Percentiles rank a stretch among this genome's conserved stretches.
These are phyloP conservation scores for Baronia brevicornis DNA, from an alignment of 2,888 invertebrate genomes.

Conservation along the genomic window DNA sequence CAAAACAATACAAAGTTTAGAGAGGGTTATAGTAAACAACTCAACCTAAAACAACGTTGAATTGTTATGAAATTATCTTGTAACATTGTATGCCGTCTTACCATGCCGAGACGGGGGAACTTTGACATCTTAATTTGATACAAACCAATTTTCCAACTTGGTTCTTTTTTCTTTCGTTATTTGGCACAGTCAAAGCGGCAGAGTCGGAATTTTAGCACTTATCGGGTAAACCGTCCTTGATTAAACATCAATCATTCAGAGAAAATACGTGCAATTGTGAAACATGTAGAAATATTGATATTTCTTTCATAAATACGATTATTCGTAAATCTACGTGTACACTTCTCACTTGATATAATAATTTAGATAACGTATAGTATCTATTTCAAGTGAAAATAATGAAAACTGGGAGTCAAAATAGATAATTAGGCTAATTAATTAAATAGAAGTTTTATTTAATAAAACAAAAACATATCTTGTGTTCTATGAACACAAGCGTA, in stretches of 20 bases:
- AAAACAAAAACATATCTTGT: conserved; percentile 34
- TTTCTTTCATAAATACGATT: too few relatives aligned
- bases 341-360: too few relatives aligned
- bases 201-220: conserved; percentile 3
- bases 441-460: too few relatives aligned
- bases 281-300: too few relatives aligned
- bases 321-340: conserved; percentile 2
- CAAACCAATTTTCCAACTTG: neutral
- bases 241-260: conserved; percentile 12
- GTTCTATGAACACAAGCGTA: too few relatives aligned
- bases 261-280: conserved; percentile 1
- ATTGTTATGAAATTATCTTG: conserved; percentile 9
- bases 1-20: conserved; percentile 10
- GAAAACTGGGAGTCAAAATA: too few relatives aligned
- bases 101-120: conserved; percentile 5
- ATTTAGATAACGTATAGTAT: conserved; percentile 5
- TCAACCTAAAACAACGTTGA: conserved; percentile 4
- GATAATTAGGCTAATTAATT: too few relatives aligned
- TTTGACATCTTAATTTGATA: conserved; percentile 8
- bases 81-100: conserved; percentile 8
- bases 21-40: too few relatives aligned
- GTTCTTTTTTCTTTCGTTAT: neutral
- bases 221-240: conserved; percentile 1
- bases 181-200: neutral
- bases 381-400: too few relatives aligned